Percentiles rank a stretch among this genome's conserved stretches.
These are phyloP conservation scores for Amphipyra berbera DNA, from an alignment of 2,888 invertebrate species.

Conservation along the genomic window DNA sequence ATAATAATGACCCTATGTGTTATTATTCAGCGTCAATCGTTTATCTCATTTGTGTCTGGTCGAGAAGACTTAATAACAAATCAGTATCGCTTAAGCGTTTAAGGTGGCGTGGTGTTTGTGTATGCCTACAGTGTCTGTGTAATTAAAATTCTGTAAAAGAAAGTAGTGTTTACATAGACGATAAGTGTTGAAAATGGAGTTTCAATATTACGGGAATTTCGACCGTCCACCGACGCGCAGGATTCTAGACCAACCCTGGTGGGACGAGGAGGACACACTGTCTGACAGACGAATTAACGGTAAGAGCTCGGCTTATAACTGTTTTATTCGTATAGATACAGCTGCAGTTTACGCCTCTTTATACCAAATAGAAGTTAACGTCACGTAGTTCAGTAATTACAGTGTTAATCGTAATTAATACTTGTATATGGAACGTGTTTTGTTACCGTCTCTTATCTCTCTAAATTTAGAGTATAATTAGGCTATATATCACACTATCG, in stretches of 20 bases:
- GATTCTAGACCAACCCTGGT: conserved; percentile 81
- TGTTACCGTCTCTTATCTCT: conserved; percentile 49
- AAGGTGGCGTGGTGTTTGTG: conserved; percentile 75
- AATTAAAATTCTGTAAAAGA: conserved; percentile 54
- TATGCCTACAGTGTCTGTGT: conserved; percentile 53
- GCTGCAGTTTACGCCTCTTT: conserved; percentile 11
- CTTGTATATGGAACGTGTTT: conserved; percentile 10
- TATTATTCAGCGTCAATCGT: conserved; percentile 75
- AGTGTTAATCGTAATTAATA: conserved; percentile 21
- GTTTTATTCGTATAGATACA: conserved; percentile 11
- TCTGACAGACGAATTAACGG: conserved; percentile 83
- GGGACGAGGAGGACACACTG: conserved; percentile 86
- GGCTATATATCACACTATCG: conserved; percentile 36
- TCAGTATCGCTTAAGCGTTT: conserved; percentile 79
- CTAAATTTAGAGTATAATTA: conserved; percentile 43
- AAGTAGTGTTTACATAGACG: conserved; percentile 37
- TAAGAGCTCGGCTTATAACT: conserved; percentile 62
- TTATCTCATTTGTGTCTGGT: conserved; percentile 81
- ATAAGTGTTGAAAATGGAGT: conserved; percentile 76
- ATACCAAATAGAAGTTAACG: conserved; percentile 5
- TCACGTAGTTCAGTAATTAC: conserved; percentile 19
- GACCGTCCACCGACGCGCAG: conserved; percentile 74
- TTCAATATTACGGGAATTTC: conserved; percentile 84
- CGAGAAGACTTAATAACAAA: conserved; percentile 76
- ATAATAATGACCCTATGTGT: conserved; percentile 71